A percentile compares a stretch with the other conserved stretches of the same genome.
These are phyloP conservation scores for Neostethus bicornis DNA, from an alignment of 2,797 vertebrate species.

Conservation along the genomic window DNA sequence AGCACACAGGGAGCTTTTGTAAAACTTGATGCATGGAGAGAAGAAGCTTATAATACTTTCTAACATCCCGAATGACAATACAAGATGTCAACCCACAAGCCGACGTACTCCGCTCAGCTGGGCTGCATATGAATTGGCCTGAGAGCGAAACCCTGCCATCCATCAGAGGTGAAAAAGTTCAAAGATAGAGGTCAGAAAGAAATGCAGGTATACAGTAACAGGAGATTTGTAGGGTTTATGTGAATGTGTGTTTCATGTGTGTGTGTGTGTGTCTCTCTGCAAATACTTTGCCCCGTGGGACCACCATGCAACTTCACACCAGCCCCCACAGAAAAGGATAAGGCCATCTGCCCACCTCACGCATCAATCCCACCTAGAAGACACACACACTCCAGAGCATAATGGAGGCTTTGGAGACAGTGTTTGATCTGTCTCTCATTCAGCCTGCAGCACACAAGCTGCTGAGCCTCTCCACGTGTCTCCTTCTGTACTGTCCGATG, in stretches of 20 bases:
- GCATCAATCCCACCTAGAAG: constrained; percentile 66
- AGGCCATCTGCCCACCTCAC: constrained; percentile 79
- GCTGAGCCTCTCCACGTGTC: constrained; percentile 51
- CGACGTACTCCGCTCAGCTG: constrained; percentile 39
- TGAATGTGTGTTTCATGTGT: constrained; percentile 21
- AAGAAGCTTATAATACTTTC: constrained; percentile 65
- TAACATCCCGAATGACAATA: constrained; percentile 73
- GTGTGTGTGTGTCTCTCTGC: constrained; percentile 35
- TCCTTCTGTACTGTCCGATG: constrained; percentile 45
- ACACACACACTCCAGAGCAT: constrained; percentile 61
- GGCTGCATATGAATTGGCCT: constrained; percentile 45
- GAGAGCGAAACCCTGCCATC: constrained; percentile 34
- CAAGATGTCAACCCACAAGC: constrained; percentile 64
- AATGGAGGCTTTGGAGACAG: constrained; percentile 70
- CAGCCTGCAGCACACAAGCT: constrained; percentile 58
- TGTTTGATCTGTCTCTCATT: constrained; percentile 78
- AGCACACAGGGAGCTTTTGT: constrained; percentile 68
- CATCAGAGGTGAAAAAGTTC: constrained; percentile 40
- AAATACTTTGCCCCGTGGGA: constrained; percentile 75
- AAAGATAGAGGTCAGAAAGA: constrained; percentile 24
- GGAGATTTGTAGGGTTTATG: constrained; percentile 9
- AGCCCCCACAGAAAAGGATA: constrained; percentile 77
- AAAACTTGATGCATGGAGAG: constrained; percentile 61
- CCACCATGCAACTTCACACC: constrained; percentile 74
- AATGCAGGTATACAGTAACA: constrained; percentile 17